phyloP scores from a whole-genome alignment of 2,797 vertebrate genomes.

The Pseudochromis fuscus region DNA sequence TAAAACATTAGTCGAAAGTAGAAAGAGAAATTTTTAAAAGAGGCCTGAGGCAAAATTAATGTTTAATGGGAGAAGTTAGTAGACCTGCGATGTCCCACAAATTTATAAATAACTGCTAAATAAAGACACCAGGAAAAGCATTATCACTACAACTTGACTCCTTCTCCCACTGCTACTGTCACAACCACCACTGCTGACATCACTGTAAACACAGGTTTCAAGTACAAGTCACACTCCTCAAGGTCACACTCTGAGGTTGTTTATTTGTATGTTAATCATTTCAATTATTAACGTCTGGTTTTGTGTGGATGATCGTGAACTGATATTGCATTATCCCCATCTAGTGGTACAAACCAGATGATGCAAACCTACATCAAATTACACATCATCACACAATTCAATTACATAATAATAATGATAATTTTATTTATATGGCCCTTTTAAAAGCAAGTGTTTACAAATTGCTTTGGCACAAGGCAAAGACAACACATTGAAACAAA shows the following conservation, averaged over 20 bases:
- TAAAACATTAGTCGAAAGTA: conserved; percentile 10
- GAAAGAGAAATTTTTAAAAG: conserved; percentile 17
- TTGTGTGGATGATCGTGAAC: not conserved
- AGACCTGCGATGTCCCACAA: conserved; percentile 15
- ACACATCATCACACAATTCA: not conserved
- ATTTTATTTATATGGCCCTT: too few species aligned
- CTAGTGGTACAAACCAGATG: conserved; percentile 41
- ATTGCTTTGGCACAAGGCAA: too few species aligned
- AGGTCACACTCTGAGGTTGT: not conserved
- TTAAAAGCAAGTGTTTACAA: too few species aligned
- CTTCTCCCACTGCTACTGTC: not conserved
- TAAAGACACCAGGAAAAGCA: not conserved
- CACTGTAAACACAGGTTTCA: not conserved
- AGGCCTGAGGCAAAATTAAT: conserved; percentile 17
- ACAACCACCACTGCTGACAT: not conserved
- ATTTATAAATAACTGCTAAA: conserved; percentile 10
- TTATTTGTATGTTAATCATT: not conserved
- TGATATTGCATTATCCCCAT: conserved; percentile 40
- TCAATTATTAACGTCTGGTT: not conserved
- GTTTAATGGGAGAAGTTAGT: conserved; percentile 37
- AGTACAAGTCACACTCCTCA: not conserved
- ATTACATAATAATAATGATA: too few species aligned
- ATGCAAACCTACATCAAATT: conserved; percentile 8
- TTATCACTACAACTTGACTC: not conserved
- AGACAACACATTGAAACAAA: too few species aligned